These are phyloP conservation scores for Poeciliopsis retropinna DNA, from an alignment of 2,113 vertebrate species.

Conservation along the genomic window DNA sequence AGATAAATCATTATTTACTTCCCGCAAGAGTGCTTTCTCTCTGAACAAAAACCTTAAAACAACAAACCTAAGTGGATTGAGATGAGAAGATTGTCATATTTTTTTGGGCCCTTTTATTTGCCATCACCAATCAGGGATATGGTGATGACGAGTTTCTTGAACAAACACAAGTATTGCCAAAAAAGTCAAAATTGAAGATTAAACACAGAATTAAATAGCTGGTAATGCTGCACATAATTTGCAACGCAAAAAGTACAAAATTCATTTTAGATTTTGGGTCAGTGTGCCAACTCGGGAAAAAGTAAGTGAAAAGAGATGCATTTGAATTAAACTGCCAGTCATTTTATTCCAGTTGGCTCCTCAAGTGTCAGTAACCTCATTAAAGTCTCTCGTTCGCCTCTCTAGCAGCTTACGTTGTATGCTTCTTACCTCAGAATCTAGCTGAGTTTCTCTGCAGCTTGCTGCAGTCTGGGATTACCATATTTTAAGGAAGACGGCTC, in stretches of 20 bases:
- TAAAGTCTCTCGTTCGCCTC: constrained; percentile 50
- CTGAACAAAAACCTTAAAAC: constrained; percentile 21
- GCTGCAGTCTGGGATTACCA: constrained; percentile 73
- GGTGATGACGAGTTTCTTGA: neutral
- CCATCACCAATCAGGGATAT: constrained; percentile 10
- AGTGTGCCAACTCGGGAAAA: constrained; percentile 35
- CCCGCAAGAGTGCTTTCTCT: constrained; percentile 28
- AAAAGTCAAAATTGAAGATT: neutral
- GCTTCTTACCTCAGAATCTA: constrained; percentile 69
- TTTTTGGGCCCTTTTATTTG: constrained; percentile 15
- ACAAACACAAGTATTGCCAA: neutral
- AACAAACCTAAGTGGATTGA: constrained; percentile 49
- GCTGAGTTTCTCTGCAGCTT: constrained; percentile 54
- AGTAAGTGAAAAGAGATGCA: constrained; percentile 6
- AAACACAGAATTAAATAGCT: neutral
- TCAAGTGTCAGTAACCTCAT: constrained; percentile 73
- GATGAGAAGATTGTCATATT: constrained; percentile 32
- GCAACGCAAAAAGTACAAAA: constrained; percentile 4
- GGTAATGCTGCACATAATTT: constrained; percentile 2
- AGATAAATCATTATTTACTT: constrained; percentile 53
- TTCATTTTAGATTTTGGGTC: constrained; percentile 29
- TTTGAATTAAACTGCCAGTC: constrained; percentile 31
- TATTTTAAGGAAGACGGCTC: constrained; percentile 74
- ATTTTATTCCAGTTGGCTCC: constrained; percentile 53
- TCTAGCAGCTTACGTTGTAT: constrained; percentile 54